Conservation (phyloP, 30 jellyfish, hydroid and myxozoan species). For the Chironex yamaguchii region DNA sequence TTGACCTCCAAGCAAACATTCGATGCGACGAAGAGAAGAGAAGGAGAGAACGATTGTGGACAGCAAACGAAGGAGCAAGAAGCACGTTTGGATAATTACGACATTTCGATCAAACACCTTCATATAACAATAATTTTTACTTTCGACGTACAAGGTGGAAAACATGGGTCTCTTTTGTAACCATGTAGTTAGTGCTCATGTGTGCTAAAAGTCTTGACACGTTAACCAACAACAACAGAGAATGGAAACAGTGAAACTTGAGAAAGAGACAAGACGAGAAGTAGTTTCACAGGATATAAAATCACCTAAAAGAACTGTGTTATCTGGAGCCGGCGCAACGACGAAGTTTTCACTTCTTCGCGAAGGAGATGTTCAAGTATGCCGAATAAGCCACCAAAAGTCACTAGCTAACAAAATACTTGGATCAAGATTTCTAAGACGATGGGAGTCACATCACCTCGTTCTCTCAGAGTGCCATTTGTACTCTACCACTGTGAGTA, state of each 20-base stretch:
- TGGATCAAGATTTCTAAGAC: conserved; percentile 70
- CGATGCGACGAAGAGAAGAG: too few relatives aligned
- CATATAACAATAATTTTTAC: too few relatives aligned
- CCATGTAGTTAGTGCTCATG: too few relatives aligned
- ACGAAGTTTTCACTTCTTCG: conserved; percentile 53
- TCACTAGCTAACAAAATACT: conserved; percentile 62
- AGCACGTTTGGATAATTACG: too few relatives aligned
- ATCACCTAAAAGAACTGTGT: not conserved
- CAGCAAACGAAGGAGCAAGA: too few relatives aligned
- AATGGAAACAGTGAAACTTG: not conserved
- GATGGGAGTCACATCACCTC: conserved; percentile 83
- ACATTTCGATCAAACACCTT: too few relatives aligned
- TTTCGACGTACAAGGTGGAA: too few relatives aligned
- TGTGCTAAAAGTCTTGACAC: too few relatives aligned
- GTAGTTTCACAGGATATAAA: not conserved
- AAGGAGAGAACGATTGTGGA: too few relatives aligned
- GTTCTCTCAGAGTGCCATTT: conserved; percentile 70
- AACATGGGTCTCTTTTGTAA: too few relatives aligned
- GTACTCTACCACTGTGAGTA: conserved; percentile 74
- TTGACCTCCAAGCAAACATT: too few relatives aligned
- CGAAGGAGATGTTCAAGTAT: conserved; percentile 80
- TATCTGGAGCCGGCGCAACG: not conserved
- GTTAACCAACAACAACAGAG: too few relatives aligned
- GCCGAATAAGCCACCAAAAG: conserved; percentile 71
- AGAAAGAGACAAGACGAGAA: not conserved